These are phyloP conservation scores for Actinostola sp. DNA, from an alignment of 92 coral and sea anemone species.

Conservation along the genomic window DNA sequence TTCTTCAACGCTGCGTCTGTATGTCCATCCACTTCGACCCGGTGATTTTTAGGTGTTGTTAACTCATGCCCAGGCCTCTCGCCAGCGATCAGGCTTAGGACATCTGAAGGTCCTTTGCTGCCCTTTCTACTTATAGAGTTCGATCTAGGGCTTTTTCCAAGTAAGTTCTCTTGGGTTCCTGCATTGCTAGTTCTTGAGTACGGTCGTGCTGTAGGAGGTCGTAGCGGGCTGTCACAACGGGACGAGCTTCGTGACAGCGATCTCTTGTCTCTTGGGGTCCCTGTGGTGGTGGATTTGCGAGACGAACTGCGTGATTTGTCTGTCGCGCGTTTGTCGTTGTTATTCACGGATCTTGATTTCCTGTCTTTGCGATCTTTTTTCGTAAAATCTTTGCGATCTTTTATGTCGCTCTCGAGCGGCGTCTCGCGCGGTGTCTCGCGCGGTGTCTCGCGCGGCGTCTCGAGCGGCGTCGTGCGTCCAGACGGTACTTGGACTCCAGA, in stretches of 20 bases:
- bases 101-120: slow-evolving; percentile 21
- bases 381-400: neutral
- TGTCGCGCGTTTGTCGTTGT: neutral
- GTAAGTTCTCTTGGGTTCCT: neutral
- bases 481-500: slow-evolving; percentile 5
- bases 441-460: neutral
- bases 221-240: slow-evolving; percentile 2
- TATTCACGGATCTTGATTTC: neutral
- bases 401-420: neutral
- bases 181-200: slow-evolving; percentile 17
- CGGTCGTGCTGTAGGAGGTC: slow-evolving; percentile 12
- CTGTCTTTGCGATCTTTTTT: neutral
- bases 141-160: slow-evolving; percentile 16
- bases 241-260: neutral
- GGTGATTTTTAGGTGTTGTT: neutral
- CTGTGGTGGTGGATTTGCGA: neutral
- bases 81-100: slow-evolving; percentile 23
- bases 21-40: slow-evolving; percentile 15
- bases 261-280: slow-evolving; percentile 6
- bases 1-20: neutral
- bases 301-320: neutral
- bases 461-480: neutral
- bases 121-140: slow-evolving; percentile 5
- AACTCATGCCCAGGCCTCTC: slow-evolving; percentile 25
- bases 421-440: slow-evolving; percentile 2